Evolutionary conservation across 1,140 invertebrate genomes (phyloP), one percentile per base, ranked within the genome.

Genomic region (Pteromalus puparum): DNA sequence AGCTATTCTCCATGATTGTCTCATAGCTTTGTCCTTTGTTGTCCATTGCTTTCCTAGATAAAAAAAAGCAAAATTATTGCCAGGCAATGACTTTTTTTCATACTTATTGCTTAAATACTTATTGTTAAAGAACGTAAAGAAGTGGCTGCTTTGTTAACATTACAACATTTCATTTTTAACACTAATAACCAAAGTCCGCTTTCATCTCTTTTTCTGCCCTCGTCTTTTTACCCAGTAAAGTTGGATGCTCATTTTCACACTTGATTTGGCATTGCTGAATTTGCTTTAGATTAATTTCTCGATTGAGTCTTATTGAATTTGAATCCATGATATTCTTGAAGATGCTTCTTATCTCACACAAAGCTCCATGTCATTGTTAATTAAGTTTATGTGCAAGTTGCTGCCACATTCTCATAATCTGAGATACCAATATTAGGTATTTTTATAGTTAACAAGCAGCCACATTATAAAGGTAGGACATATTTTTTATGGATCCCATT

Each of bases 21-120:
- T 98, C 96, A 95, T 96, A 98, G 88, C 93, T 95, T 92, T 95
- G 96, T 89, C 95, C 96, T 93, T 96, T 96, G 94, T 95, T 95
- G 93, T 97, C 96, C 93, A 96, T 94, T 70, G 95, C 95, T 95
- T 96, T 96, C 93, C 96, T 97, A 94, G 87, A 92, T 94, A 93
- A 93, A 90, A 88, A 85, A 80, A 88, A 74, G 46, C 28, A 74
- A 46, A 38, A n/a, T 84, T 84, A 83, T 38, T 1, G 21, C 18
- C 4, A 28, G 15, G 53, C 6, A 76, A 34, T 81, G 26, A 34
- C 70, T 76, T 79, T 38, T 79, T 79, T 67, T 67, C 34, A 10
- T 79, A n/a, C 26, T 68, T 79, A 26, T 12, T 21, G 26, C 48
- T 53, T 3, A 68, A 67, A 76, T 46, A 67, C 24, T 75, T n/a